phyloP scores from a whole-genome alignment of 2,113 vertebrate genomes.

The Otus sunia region DNA sequence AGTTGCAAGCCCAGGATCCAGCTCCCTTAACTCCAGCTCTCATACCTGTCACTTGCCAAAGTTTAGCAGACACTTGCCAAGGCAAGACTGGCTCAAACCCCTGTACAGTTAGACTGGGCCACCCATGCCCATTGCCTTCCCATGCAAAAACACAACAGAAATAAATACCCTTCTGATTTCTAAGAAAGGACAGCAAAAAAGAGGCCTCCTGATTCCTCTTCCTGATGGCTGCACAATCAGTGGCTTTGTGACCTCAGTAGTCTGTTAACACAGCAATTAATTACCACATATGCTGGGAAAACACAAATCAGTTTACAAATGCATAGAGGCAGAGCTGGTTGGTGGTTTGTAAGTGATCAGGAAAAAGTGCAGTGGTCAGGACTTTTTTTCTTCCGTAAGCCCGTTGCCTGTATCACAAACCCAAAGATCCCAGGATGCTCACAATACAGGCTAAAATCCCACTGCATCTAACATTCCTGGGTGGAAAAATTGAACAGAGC shows the following conservation, averaged over 20 bases:
- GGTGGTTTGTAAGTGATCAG: not conserved
- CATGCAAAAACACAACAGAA: not conserved
- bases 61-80: not conserved
- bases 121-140: not conserved
- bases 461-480: not conserved
- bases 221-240: not conserved
- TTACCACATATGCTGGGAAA: not conserved
- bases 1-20: not conserved
- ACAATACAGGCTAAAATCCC: not conserved
- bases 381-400: not conserved
- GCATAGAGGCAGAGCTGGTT: not conserved
- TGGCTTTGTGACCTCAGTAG: not conserved
- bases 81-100: not conserved
- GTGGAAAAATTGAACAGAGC: not conserved
- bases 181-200: not conserved
- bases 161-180: not conserved
- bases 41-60: not conserved
- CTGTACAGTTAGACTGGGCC: not conserved
- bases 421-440: not conserved
- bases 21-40: not conserved
- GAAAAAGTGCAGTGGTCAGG: not conserved
- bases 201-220: not conserved
- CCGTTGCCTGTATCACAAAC: not conserved
- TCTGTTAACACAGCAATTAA: not conserved
- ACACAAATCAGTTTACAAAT: not conserved